Conservation (phyloP, 1,140 invertebrate genomes). For the Capitella teleta region DNA sequence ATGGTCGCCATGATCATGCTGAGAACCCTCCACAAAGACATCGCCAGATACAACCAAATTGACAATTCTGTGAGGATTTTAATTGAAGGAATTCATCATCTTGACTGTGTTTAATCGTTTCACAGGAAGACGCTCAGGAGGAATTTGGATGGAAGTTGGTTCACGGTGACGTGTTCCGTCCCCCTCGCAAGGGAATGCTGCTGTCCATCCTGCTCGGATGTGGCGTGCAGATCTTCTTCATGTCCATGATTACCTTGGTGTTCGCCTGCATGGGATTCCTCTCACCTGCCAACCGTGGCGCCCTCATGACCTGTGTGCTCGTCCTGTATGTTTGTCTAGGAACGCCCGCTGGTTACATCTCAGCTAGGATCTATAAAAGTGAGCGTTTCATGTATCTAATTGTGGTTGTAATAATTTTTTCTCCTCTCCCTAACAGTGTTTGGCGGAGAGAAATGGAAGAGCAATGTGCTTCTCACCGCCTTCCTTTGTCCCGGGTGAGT, state of each 20-base stretch:
- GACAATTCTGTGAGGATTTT: conserved; percentile 44
- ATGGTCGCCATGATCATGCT: conserved; percentile 99
- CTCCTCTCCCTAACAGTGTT: too few species aligned
- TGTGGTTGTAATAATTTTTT: too few species aligned
- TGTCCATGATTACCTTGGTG: conserved; percentile 58
- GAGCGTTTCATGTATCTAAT: too few species aligned
- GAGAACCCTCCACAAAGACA: conserved; percentile 94
- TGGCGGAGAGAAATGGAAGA: conserved; percentile 96
- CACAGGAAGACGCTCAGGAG: conserved; percentile 89
- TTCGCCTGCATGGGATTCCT: conserved; percentile 97
- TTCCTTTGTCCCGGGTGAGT: conserved; percentile 86
- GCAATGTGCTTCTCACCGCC: conserved; percentile 89
- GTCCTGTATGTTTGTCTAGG: conserved; percentile 87
- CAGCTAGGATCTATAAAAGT: conserved; percentile 93
- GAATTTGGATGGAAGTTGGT: conserved; percentile 97
- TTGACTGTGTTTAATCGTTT: too few species aligned
- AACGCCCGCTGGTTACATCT: conserved; percentile 88
- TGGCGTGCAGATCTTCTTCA: conserved; percentile 75
- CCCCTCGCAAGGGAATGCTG: conserved; percentile 92
- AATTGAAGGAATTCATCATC: too few species aligned
- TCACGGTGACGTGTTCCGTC: conserved; percentile 47
- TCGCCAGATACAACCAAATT: conserved; percentile 92
- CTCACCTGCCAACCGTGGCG: conserved; percentile 94
- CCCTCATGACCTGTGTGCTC: conserved; percentile 94
- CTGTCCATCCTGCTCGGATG: conserved; percentile 88